Conservation (phyloP, 2,113 vertebrate genomes). For the Plectropomus leopardus region DNA sequence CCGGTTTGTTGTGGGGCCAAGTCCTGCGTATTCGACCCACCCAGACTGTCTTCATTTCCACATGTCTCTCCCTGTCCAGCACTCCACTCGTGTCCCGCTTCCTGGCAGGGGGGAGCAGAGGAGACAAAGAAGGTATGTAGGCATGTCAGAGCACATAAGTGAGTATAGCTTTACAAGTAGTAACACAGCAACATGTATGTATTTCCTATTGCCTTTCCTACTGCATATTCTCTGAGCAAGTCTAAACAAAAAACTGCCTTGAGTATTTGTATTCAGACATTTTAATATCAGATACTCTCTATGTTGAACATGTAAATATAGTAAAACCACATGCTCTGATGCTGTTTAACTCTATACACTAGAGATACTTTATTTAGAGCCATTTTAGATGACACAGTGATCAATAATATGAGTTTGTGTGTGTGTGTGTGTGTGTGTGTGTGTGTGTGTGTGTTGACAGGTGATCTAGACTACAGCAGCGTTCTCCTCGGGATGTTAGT, state of each 20-base stretch:
- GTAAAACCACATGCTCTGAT: neutral
- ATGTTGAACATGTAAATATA: too few relatives aligned
- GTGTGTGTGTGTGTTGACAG: slow-evolving; percentile 77
- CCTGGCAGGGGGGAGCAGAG: slow-evolving; percentile 89
- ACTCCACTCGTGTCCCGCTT: slow-evolving; percentile 97
- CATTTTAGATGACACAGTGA: neutral
- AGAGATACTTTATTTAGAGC: neutral
- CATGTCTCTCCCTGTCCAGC: slow-evolving; percentile 96
- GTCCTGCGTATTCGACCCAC: slow-evolving; percentile 91
- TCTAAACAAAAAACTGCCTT: neutral
- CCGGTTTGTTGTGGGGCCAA: slow-evolving; percentile 94
- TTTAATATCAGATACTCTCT: neutral
- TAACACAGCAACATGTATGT: neutral
- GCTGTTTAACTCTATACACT: neutral
- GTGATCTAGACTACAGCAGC: slow-evolving; percentile 93
- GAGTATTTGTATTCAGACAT: neutral
- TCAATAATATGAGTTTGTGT: neutral
- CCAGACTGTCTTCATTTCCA: slow-evolving; percentile 95
- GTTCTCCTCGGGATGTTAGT: slow-evolving; percentile 96
- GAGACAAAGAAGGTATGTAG: slow-evolving; percentile 91
- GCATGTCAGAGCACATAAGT: neutral
- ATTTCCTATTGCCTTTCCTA: too few relatives aligned
- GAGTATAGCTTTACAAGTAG: neutral
- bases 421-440: neutral
- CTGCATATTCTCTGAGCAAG: neutral